A percentile compares a stretch with the other conserved stretches of the same genome.
These are phyloP conservation scores for Mesaphorura yosii DNA, from an alignment of 1,140 invertebrate genomes.

Conservation along the genomic window DNA sequence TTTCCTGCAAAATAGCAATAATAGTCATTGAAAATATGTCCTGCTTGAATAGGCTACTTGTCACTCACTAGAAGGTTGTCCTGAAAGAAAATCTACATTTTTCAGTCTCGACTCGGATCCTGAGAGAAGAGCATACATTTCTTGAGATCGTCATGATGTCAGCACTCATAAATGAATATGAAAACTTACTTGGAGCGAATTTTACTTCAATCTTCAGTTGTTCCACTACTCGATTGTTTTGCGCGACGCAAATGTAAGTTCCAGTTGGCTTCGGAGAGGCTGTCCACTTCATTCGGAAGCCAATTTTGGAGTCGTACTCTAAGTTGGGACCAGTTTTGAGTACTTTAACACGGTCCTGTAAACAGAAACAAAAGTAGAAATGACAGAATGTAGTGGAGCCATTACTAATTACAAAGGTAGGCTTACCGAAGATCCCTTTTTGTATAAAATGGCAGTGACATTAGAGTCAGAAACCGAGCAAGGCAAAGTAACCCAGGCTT, in stretches of 20 bases:
- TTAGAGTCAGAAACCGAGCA: constrained; percentile 12
- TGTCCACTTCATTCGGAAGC: constrained; percentile 7
- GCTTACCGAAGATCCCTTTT: constrained; percentile 8
- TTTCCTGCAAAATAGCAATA: too few species aligned
- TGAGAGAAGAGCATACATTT: too few species aligned
- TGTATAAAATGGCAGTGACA: constrained; percentile 14
- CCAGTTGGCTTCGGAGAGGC: background rate
- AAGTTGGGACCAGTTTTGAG: background rate
- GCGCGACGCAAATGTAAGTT: constrained; percentile 8
- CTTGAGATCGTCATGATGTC: too few species aligned
- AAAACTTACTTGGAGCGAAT: too few species aligned
- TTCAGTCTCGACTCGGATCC: too few species aligned
- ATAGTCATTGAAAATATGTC: too few species aligned
- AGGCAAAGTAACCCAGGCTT: constrained; percentile 17
- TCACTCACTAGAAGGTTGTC: too few species aligned
- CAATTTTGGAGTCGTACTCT: constrained; percentile 6
- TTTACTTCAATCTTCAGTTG: constrained; percentile 5
- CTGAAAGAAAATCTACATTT: too few species aligned
- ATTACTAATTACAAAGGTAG: background rate
- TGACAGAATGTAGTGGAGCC: background rate
- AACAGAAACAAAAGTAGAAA: background rate
- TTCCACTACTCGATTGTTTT: constrained; percentile 3
- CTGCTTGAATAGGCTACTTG: background rate
- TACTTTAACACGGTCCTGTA: constrained; percentile 8
- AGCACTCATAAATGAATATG: too few species aligned